A percentile compares a stretch with the other conserved stretches of the same genome.
These are phyloP conservation scores for Hermodice carunculata DNA, from an alignment of 2,888 invertebrate species.

Conservation along the genomic window DNA sequence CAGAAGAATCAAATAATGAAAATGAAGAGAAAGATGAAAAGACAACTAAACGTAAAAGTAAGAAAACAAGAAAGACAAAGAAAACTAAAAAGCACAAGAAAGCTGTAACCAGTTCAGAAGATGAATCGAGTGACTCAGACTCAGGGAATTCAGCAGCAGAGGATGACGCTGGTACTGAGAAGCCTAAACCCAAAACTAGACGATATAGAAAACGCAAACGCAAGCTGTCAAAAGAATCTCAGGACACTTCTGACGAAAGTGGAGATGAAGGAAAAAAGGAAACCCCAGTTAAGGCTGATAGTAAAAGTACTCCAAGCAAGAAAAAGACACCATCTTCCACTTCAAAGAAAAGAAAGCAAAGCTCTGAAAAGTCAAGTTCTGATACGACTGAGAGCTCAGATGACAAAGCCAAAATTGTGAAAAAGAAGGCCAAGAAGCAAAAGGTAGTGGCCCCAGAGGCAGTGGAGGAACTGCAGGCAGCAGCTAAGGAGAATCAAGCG, in stretches of 20 bases:
- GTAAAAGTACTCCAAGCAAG: no score
- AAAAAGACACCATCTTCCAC: no score
- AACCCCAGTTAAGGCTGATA: not conserved
- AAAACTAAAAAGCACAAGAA: slow-evolving; percentile 14
- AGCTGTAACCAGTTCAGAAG: not conserved
- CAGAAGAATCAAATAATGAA: slow-evolving; percentile 1
- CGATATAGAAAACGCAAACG: no score
- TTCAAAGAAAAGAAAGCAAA: not conserved
- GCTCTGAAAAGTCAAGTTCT: not conserved
- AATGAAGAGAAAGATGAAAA: slow-evolving; percentile 8
- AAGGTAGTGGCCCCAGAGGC: not conserved
- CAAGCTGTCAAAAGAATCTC: slow-evolving; percentile 30
- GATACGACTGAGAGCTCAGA: slow-evolving; percentile 7
- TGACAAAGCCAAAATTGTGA: no score
- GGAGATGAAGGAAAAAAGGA: not conserved
- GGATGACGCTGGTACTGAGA: no score
- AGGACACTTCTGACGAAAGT: slow-evolving; percentile 8
- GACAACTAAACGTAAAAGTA: slow-evolving; percentile 21
- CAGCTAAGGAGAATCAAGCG: no score
- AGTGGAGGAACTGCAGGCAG: slow-evolving; percentile 1
- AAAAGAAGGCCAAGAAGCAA: slow-evolving; percentile 16
- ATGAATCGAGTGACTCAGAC: not conserved
- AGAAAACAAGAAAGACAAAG: slow-evolving; percentile 24
- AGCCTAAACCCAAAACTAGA: no score
- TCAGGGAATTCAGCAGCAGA: no score